These are phyloP conservation scores for Eurosta solidaginis DNA, from an alignment of 1,140 invertebrate genomes.

Conservation along the genomic window DNA sequence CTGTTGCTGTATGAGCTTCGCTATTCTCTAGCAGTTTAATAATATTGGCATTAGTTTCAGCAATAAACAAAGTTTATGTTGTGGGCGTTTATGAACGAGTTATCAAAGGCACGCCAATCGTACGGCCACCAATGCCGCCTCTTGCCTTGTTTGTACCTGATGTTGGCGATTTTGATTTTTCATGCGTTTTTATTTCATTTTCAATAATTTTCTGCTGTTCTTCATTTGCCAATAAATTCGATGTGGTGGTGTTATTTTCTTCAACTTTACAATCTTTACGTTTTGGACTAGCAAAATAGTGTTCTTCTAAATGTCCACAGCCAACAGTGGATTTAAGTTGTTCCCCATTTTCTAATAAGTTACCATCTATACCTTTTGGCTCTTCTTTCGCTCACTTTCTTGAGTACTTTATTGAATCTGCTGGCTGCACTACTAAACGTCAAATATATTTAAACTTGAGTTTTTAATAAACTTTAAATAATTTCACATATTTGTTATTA, in stretches of 20 bases:
- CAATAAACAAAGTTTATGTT: constrained; percentile 55
- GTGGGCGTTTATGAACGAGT: constrained; percentile 55
- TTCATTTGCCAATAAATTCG: constrained; percentile 11
- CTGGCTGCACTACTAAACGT: too few species aligned
- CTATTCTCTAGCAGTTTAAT: constrained; percentile 18
- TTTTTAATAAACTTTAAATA: too few species aligned
- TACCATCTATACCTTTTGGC: too few species aligned
- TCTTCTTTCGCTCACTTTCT: background rate
- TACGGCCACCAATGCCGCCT: constrained; percentile 38
- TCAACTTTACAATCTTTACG: constrained; percentile 58
- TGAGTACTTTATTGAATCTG: too few species aligned
- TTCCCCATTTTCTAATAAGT: constrained; percentile 31
- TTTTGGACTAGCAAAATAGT: constrained; percentile 58
- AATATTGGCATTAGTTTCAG: constrained; percentile 45
- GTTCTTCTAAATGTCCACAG: constrained; percentile 48
- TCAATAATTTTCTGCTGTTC: constrained; percentile 38
- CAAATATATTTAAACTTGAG: too few species aligned
- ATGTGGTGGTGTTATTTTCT: background rate
- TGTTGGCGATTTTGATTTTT: constrained; percentile 32
- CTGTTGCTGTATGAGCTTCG: background rate
- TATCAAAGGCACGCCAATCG: constrained; percentile 52
- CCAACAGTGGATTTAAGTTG: constrained; percentile 36
- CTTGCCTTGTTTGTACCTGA: constrained; percentile 30
- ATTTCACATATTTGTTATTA: too few species aligned
- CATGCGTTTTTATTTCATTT: constrained; percentile 28